Evolutionary conservation across 2,797 vertebrate species (phyloP).

Genomic region (Malacoraja senta): DNA sequence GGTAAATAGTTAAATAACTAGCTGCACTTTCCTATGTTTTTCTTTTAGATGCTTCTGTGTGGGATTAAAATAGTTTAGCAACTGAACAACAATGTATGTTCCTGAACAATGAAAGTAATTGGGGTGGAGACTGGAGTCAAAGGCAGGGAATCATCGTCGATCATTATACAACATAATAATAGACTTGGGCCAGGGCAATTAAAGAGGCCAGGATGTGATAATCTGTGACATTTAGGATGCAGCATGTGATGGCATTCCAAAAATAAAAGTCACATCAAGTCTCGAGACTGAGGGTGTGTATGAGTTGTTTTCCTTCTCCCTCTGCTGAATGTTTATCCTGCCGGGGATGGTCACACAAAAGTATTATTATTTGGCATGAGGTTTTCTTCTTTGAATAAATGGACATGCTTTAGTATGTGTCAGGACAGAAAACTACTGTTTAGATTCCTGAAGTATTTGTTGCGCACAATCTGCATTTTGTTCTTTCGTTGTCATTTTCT

Average conservation of each 20-base stretch:
- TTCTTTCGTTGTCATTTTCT: neutral
- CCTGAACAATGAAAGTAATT: neutral
- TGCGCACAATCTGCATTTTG: neutral
- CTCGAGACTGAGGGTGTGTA: neutral
- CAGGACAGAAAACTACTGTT: conserved; percentile 6
- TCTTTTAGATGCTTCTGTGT: neutral
- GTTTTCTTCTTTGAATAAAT: neutral
- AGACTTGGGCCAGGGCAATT: neutral
- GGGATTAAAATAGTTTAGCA: neutral
- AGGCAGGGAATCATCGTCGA: neutral
- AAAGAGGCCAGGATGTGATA: neutral
- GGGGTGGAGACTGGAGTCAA: neutral
- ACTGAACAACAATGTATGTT: neutral
- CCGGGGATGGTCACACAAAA: neutral
- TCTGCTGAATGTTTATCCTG: conserved; percentile 14
- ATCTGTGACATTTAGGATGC: neutral
- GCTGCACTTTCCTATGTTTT: neutral
- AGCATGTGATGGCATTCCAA: conserved; percentile 20
- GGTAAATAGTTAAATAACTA: neutral
- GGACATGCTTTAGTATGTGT: neutral
- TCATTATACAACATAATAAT: neutral
- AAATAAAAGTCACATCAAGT: neutral
- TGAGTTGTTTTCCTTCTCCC: neutral
- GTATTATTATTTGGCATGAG: conserved; percentile 10
- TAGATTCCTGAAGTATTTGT: neutral